Percentiles rank a stretch among this genome's conserved stretches.
Conservation (phyloP, 2,113 vertebrate species). For the Ifrita kowaldi region DNA sequence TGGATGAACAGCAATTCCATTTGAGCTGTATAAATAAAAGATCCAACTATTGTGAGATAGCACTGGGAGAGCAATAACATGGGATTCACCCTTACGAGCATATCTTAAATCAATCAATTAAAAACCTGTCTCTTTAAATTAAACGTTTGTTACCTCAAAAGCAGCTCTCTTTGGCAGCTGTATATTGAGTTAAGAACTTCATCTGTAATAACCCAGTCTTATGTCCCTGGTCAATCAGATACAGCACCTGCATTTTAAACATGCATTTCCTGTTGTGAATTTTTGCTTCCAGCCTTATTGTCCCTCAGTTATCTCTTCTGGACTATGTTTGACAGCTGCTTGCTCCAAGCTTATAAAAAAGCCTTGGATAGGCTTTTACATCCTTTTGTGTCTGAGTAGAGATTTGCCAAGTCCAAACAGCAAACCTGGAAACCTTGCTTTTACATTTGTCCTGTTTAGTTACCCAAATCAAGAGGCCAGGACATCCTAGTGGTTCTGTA, state of each 20-base stretch:
- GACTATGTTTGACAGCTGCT: neutral
- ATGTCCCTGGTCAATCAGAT: neutral
- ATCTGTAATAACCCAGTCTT: neutral
- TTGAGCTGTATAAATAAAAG: neutral
- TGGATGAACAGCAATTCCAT: neutral
- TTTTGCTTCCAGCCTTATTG: constrained; percentile 24
- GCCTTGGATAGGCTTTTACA: neutral
- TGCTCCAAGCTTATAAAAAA: neutral
- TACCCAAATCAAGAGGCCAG: neutral
- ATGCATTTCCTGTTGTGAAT: neutral
- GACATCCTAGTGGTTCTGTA: neutral
- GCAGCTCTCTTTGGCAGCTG: neutral
- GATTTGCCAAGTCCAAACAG: neutral
- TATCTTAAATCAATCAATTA: neutral
- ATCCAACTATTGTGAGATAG: neutral
- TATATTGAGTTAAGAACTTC: neutral
- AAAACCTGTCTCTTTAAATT: neutral
- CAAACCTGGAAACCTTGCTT: neutral
- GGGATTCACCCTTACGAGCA: neutral
- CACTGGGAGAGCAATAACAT: neutral
- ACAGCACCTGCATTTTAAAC: neutral
- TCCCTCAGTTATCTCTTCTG: neutral
- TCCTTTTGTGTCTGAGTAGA: neutral
- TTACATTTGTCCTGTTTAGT: neutral
- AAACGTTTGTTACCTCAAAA: neutral